Percentiles rank a stretch among this genome's conserved stretches.
These are phyloP conservation scores for Crenuchus spilurus DNA, from an alignment of 2,797 vertebrate genomes.

Conservation along the genomic window DNA sequence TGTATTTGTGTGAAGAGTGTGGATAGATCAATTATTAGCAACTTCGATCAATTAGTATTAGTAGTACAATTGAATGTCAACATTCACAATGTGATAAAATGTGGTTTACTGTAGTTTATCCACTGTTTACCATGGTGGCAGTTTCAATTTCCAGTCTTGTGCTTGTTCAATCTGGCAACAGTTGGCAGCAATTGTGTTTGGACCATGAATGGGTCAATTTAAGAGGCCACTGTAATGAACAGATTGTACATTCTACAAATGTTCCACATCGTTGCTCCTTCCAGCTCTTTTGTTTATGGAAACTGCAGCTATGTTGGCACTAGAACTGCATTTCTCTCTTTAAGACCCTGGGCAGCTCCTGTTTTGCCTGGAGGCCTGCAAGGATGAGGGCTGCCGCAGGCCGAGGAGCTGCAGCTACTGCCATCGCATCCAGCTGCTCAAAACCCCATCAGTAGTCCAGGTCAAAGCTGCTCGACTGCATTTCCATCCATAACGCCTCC, in stretches of 20 bases:
- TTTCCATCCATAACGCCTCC: slow-evolving; percentile 36
- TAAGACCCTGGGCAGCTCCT: slow-evolving; percentile 5
- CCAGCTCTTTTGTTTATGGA: neutral
- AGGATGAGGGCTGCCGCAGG: neutral
- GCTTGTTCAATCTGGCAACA: neutral
- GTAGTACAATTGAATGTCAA: no score
- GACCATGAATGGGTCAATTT: neutral
- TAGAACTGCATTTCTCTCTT: neutral
- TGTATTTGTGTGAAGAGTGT: no score
- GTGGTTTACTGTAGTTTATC: no score
- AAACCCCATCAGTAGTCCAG: slow-evolving; percentile 20
- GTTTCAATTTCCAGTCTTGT: neutral
- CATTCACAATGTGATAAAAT: no score
- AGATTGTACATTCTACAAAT: neutral
- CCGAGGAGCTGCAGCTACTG: neutral
- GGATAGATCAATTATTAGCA: no score
- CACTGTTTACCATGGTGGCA: no score
- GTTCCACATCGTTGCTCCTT: neutral
- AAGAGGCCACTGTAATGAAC: neutral
- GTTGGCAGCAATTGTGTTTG: neutral
- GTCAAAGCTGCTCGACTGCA: slow-evolving; percentile 27
- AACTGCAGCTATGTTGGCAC: neutral
- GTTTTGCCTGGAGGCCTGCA: slow-evolving; percentile 14
- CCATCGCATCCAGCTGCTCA: slow-evolving; percentile 26
- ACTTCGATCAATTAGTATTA: no score